A percentile compares a stretch with the other conserved stretches of the same genome.
Conservation (phyloP, 2,888 invertebrate genomes). For the Euzetes globulus region DNA sequence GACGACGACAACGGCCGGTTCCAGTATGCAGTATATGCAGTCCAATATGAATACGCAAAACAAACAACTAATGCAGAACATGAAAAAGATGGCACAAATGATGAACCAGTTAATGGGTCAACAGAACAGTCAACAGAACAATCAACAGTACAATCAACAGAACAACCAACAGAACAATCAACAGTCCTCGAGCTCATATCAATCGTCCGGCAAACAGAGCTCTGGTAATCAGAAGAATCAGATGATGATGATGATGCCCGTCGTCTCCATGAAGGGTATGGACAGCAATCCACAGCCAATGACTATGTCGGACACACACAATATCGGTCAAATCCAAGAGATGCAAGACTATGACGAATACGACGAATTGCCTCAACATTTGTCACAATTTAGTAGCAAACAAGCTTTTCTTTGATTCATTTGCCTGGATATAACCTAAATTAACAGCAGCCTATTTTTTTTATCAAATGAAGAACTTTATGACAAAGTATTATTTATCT, state of each 20-base stretch:
- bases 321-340: no score
- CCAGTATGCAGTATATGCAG: not conserved
- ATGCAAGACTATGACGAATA: no score
- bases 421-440: no score
- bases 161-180: not conserved
- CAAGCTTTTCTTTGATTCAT: no score
- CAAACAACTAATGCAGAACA: not conserved
- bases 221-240: not conserved
- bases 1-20: not conserved
- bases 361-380: no score
- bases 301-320: no score
- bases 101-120: not conserved
- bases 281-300: no score
- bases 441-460: no score
- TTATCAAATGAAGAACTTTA: no score
- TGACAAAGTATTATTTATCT: no score
- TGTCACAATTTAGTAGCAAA: no score
- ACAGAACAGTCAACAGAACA: not conserved
- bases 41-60: not conserved
- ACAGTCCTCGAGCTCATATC: not conserved
- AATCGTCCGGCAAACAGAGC: not conserved
- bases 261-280: not conserved
- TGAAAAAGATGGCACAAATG: not conserved
- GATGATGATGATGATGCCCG: conserved; percentile 1
- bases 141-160: not conserved